Evolutionary conservation across 2,888 invertebrate genomes (phyloP), one percentile per base, ranked within the genome.

Genomic region (Cordilura impudica): DNA sequence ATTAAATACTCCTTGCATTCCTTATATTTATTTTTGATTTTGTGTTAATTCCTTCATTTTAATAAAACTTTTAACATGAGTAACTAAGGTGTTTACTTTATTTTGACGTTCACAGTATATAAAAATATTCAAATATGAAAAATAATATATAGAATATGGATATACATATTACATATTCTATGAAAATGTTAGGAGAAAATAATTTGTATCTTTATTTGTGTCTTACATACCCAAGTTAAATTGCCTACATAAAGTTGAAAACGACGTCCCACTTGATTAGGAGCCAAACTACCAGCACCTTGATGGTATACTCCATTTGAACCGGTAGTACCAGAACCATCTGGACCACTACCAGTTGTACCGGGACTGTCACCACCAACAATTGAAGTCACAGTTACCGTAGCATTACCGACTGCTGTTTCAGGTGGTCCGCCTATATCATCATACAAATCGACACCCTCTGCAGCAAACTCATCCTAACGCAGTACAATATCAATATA

Each of bases 161-260:
- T n/a, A n/a, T n/a, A n/a, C n/a, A n/a, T n/a, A n/a, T n/a, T n/a
- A n/a, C n/a, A n/a, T n/a, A n/a, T n/a, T n/a, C n/a, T n/a, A n/a
- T n/a, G n/a, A n/a, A n/a, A n/a, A n/a, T n/a, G n/a, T n/a, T n/a
- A n/a, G n/a, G n/a, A n/a, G n/a, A n/a, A n/a, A n/a, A n/a, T n/a
- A n/a, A n/a, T n/a, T n/a, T n/a, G n/a, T n/a, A n/a, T n/a, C n/a
- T n/a, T n/a, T n/a, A n/a, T n/a, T n/a, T n/a, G 43, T 14, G 16
- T 43, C 2, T 14, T 19, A 35, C 93, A 91, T 93, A 97, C 97
- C 98, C 99, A 99, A 85, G 98, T 98, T 84, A 99, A 93, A 91
- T 99, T 99, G 87, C 99, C 99, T 87, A 99, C 95, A 91, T 99
- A 99, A 53, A 98, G 93, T 90, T 98, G 97, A 90, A 95, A 95